Percentiles rank a stretch among this genome's conserved stretches.
Evolutionary conservation across 2,113 vertebrate genomes (phyloP).

Genomic region (Dryoscopus gambensis): DNA sequence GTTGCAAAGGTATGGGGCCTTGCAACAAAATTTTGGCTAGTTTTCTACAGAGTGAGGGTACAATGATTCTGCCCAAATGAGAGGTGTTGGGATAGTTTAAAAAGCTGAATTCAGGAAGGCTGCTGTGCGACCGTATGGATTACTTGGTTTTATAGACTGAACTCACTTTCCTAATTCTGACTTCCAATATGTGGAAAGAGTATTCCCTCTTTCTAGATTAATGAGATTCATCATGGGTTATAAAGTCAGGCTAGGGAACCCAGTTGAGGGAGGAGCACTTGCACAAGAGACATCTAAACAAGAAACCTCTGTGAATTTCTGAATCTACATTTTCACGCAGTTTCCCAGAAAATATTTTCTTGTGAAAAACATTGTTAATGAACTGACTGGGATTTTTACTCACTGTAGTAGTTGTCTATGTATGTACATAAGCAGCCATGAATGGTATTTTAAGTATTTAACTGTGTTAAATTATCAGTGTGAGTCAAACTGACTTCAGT

Average conservation of each 20-base stretch:
- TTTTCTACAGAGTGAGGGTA: not conserved
- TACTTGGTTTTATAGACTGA: not conserved
- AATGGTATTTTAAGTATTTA: not conserved
- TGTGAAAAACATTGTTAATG: not conserved
- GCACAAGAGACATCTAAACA: not conserved
- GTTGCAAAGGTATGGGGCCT: not conserved
- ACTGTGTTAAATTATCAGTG: not conserved
- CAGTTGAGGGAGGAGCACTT: not conserved
- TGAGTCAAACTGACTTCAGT: not conserved
- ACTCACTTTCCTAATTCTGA: not conserved
- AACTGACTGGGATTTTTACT: not conserved
- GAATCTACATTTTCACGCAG: not conserved
- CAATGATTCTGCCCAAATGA: not conserved
- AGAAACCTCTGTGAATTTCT: not conserved
- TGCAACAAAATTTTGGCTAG: not conserved
- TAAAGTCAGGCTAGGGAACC: not conserved
- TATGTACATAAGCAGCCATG: not conserved
- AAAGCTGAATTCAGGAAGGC: not conserved
- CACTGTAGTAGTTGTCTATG: not conserved
- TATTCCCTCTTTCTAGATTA: not conserved
- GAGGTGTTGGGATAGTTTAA: not conserved
- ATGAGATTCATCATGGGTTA: not conserved
- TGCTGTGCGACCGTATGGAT: not conserved
- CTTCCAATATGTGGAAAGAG: not conserved
- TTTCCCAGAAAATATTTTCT: not conserved